Conservation (phyloP, 1,140 invertebrate genomes). For the Araneus ventricosus region DNA sequence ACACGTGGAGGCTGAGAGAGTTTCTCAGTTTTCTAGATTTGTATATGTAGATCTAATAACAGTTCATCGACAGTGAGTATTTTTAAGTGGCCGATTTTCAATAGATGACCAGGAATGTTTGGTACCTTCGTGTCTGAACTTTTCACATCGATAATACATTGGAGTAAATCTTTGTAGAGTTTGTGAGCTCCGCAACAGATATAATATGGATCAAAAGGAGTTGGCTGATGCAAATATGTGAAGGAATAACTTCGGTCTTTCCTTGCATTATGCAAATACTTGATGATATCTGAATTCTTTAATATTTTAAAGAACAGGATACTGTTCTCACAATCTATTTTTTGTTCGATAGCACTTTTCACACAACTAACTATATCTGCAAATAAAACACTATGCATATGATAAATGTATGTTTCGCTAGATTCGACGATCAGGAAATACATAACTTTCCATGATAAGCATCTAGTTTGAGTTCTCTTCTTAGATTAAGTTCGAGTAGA, state of each 20-base stretch:
- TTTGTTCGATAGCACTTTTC: not conserved
- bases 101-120: not conserved
- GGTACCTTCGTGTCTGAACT: not conserved
- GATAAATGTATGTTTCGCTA: not conserved
- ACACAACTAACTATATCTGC: not conserved
- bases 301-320: not conserved
- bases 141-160: not conserved
- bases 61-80: not conserved
- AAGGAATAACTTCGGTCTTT: not conserved
- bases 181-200: not conserved
- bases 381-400: not conserved
- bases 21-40: not conserved
- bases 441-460: not conserved
- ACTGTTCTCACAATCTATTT: not conserved
- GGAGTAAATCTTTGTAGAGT: not conserved
- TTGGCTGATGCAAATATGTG: not conserved
- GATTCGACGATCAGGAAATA: not conserved
- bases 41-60: not conserved
- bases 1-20: no score
- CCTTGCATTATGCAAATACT: not conserved
- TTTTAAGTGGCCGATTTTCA: not conserved
- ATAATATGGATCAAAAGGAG: not conserved
- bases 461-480: not conserved
- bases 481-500: not conserved
- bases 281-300: not conserved